phyloP scores from a whole-genome alignment of 1,140 invertebrate genomes.

The Vanessa tameamea region DNA sequence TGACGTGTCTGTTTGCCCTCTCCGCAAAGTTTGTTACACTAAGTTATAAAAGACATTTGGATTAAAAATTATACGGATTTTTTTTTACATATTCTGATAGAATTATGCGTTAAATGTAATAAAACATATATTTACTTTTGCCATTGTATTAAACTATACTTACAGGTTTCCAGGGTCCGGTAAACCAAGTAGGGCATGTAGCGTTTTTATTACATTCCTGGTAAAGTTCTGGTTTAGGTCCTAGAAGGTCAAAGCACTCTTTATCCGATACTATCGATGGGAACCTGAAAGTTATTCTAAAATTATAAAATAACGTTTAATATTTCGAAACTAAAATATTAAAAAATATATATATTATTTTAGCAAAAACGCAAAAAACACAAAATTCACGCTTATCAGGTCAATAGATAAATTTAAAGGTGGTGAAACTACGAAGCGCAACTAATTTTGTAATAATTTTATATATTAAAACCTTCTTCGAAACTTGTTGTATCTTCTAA shows the following conservation, averaged over 20 bases:
- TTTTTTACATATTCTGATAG: no score
- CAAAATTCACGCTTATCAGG: no score
- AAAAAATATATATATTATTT: no score
- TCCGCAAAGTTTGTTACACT: conserved; percentile 95
- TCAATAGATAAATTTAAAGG: no score
- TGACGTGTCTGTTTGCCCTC: conserved; percentile 88
- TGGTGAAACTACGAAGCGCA: no score
- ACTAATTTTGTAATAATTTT: no score
- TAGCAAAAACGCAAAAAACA: no score
- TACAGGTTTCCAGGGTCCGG: conserved; percentile 92
- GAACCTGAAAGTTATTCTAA: conserved; percentile 70
- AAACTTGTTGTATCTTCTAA: no score
- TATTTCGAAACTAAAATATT: not conserved
- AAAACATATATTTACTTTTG: not conserved
- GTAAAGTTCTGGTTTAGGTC: conserved; percentile 85
- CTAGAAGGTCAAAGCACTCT: conserved; percentile 85
- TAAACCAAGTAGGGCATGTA: conserved; percentile 91
- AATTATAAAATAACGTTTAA: conserved; percentile 19
- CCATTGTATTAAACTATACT: conserved; percentile 49
- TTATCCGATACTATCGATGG: conserved; percentile 86
- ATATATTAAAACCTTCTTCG: no score
- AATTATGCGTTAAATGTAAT: no score
- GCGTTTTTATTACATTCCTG: conserved; percentile 89
- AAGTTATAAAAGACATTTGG: conserved; percentile 1
- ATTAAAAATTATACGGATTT: no score